phyloP scores from a whole-genome alignment of 1,140 invertebrate species.

The Drosophila sp. region DNA sequence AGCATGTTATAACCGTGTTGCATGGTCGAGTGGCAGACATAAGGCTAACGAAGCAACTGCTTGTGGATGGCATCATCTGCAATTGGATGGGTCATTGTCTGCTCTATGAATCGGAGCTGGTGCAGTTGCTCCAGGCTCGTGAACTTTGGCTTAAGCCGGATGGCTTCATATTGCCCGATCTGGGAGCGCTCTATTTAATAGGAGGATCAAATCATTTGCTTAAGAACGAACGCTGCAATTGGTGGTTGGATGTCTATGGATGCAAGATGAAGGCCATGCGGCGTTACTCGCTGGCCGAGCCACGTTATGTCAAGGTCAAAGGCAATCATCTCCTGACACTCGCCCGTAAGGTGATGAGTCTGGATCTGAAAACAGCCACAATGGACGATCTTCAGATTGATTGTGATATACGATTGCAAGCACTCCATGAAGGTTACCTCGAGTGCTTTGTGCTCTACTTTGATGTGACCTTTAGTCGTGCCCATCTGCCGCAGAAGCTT shows the following conservation, averaged over 20 bases:
- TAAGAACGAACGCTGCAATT: slow-evolving; percentile 60
- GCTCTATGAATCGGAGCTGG: slow-evolving; percentile 95
- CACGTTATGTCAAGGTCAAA: slow-evolving; percentile 94
- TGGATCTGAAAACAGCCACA: slow-evolving; percentile 47
- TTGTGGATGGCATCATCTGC: slow-evolving; percentile 99
- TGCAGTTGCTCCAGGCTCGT: slow-evolving; percentile 92
- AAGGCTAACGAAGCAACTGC: slow-evolving; percentile 85
- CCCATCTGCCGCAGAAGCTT: slow-evolving; percentile 41
- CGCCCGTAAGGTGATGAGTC: slow-evolving; percentile 37
- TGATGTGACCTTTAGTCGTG: slow-evolving; percentile 66
- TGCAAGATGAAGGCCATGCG: slow-evolving; percentile 67
- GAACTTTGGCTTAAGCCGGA: slow-evolving; percentile 92
- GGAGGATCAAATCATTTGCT: slow-evolving; percentile 85
- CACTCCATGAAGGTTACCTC: slow-evolving; percentile 34
- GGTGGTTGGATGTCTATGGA: slow-evolving; percentile 57
- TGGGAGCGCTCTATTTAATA: slow-evolving; percentile 93
- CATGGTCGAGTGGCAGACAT: slow-evolving; percentile 95
- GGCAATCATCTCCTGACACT: slow-evolving; percentile 90
- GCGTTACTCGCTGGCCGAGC: slow-evolving; percentile 54
- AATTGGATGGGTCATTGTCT: slow-evolving; percentile 99
- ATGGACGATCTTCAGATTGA: slow-evolving; percentile 38
- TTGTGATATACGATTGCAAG: slow-evolving; percentile 20
- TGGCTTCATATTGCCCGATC: slow-evolving; percentile 91
- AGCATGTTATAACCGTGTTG: slow-evolving; percentile 93
- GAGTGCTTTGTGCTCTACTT: slow-evolving; percentile 72